Evolutionary conservation across 2,888 invertebrate species (phyloP), one percentile per base, ranked within the genome.

Genomic region (Hydrotaea cyrtoneurina): DNA sequence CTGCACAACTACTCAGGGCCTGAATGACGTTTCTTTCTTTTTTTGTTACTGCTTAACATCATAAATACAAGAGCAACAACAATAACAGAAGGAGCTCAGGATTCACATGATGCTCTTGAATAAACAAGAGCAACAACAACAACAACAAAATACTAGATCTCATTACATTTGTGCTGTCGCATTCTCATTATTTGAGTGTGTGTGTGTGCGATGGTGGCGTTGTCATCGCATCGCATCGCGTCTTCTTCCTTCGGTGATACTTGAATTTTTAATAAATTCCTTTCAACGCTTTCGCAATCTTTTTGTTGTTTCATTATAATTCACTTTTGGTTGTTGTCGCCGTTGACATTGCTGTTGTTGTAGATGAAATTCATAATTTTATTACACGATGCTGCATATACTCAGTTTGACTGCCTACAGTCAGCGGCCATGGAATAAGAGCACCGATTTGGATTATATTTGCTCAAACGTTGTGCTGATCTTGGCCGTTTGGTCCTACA

Each of bases 191-290:
- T 13, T 23, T 11, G 31, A 26, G 17, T 66, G 31, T 66, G 57
- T 31, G 31, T 7, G 2, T 7, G 31, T 31, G n/a, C 50, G 23
- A 19, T 19, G n/a, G n/a, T 39, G 74, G 7, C 39, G 23, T 73
- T 46, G 11, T 50, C 43, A 43, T 50, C 39, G 36, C 64, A 62
- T 62, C 55, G 31, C 43, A 3, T 73, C 19, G 72, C 89, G 88
- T 87, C 87, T 87, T 71, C 76, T 82, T 85, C 86, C 86, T 85
- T 83, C 89, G 87, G 87, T 88, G 88, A 87, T 86, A 90, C 88
- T 90, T 90, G 88, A 89, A 90, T 89, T 88, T 90, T 90, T 89
- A 89, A 90, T 90, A 89, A 89, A 88, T 87, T 86, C 82, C 85
- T 87, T 87, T 87, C 79, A 86, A 84, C 85, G 84, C 86, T 86